phyloP scores from a whole-genome alignment of 1,140 invertebrate species.

The Orussus abietinus region DNA sequence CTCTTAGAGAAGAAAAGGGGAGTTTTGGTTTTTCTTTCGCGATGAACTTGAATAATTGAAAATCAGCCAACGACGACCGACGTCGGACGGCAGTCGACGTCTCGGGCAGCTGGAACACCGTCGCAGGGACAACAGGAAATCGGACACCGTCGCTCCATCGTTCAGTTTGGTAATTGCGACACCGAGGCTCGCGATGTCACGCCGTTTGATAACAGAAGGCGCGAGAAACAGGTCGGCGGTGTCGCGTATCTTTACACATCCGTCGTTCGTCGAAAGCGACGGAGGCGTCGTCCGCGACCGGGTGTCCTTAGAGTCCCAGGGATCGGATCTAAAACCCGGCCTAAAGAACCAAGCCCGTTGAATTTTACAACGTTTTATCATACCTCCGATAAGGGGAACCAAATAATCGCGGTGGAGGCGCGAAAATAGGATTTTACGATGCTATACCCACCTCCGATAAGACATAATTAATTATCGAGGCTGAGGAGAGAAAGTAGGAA shows the following conservation, averaged over 20 bases:
- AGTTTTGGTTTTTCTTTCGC: too few relatives aligned
- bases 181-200: conserved; percentile 17
- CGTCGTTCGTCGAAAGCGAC: conserved; percentile 22
- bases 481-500: too few relatives aligned
- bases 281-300: conserved; percentile 5
- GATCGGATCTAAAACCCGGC: neutral
- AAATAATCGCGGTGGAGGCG: too few relatives aligned
- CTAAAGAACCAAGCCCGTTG: conserved; percentile 4
- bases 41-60: too few relatives aligned
- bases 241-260: conserved; percentile 38
- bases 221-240: conserved; percentile 34
- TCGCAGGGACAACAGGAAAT: conserved; percentile 37
- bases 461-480: too few relatives aligned
- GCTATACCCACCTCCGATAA: too few relatives aligned
- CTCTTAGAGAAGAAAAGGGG: too few relatives aligned
- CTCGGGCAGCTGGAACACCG: conserved; percentile 9
- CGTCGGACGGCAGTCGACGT: conserved; percentile 18
- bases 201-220: too few relatives aligned
- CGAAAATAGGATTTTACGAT: too few relatives aligned
- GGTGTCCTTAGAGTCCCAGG: conserved; percentile 4
- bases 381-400: too few relatives aligned
- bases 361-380: conserved; percentile 11
- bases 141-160: conserved; percentile 21
- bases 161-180: conserved; percentile 33
- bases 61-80: conserved; percentile 12